Evolutionary conservation across 30 jellyfish, hydroid and myxozoan genomes (phyloP).

Genomic region (Clytia hemisphaerica): DNA sequence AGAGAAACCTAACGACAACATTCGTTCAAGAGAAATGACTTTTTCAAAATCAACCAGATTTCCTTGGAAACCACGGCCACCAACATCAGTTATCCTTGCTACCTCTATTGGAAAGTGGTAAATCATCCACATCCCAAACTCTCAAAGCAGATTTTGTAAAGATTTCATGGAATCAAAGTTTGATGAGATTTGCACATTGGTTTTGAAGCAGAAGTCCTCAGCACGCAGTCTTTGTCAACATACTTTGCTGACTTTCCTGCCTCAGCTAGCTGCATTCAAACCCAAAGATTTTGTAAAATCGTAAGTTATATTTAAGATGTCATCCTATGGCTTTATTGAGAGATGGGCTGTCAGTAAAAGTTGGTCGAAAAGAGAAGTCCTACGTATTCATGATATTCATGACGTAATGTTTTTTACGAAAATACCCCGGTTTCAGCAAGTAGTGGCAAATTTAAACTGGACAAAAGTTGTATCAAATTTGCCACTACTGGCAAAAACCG

Average conservation of each 20-base stretch:
- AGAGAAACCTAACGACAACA: no score
- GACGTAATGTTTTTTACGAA: no score
- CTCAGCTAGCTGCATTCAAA: constrained; percentile 93
- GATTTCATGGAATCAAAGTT: constrained; percentile 87
- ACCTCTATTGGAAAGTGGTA: constrained; percentile 61
- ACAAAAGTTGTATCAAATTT: no score
- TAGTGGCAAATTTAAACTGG: no score
- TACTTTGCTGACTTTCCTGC: constrained; percentile 73
- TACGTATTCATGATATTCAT: no score
- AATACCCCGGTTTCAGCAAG: no score
- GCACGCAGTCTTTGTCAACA: constrained; percentile 77
- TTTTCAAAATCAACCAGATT: constrained; percentile 23
- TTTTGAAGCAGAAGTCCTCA: constrained; percentile 48
- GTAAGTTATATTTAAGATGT: constrained; percentile 32
- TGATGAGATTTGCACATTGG: constrained; percentile 66
- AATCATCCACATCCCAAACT: constrained; percentile 66
- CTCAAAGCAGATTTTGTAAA: constrained; percentile 87
- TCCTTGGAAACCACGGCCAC: constrained; percentile 44
- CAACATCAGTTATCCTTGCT: constrained; percentile 66
- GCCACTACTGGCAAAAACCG: no score
- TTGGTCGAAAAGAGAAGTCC: no score
- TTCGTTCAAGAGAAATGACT: constrained; percentile 41
- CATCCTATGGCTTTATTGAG: not conserved
- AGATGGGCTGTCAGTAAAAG: no score
- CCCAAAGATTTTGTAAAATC: constrained; percentile 55